phyloP scores from a whole-genome alignment of 2,797 vertebrate genomes.

The Falco peregrinus region DNA sequence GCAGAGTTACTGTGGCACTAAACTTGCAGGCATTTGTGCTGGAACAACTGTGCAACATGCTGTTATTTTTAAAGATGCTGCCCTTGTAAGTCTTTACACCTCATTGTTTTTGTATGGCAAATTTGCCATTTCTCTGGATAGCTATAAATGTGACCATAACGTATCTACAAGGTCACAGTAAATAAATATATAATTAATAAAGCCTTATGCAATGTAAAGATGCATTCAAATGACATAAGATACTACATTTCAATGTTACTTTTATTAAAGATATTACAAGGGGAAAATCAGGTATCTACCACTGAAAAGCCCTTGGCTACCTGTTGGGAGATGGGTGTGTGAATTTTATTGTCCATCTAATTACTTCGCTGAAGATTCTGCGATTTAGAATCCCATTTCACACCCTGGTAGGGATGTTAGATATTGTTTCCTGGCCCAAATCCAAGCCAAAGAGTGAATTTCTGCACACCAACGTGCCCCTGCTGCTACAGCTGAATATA shows the following conservation, averaged over 20 bases:
- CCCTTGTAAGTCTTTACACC: not conserved
- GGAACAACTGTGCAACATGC: not conserved
- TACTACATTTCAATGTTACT: not conserved
- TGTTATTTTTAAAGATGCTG: not conserved
- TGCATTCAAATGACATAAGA: not conserved
- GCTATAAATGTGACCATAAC: not conserved
- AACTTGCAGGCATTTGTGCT: not conserved
- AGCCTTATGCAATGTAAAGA: not conserved
- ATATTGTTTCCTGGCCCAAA: slow-evolving; percentile 13
- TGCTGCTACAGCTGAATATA: not conserved
- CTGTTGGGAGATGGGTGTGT: not conserved
- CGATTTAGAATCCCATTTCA: slow-evolving; percentile 35
- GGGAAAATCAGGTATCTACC: not conserved
- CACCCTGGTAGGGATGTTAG: not conserved
- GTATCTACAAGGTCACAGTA: not conserved
- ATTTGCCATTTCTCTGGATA: not conserved
- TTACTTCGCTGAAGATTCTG: slow-evolving; percentile 36
- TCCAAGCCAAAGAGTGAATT: not conserved
- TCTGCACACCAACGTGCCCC: not conserved
- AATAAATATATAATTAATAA: slow-evolving; percentile 5
- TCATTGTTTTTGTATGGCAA: not conserved
- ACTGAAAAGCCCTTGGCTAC: not conserved
- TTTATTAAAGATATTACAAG: not conserved
- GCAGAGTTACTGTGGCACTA: not conserved
- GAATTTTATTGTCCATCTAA: slow-evolving; percentile 39